Evolutionary conservation across 2,888 invertebrate genomes (phyloP), one percentile per base, ranked within the genome.

Genomic region (Drosophila peninsularis): DNA sequence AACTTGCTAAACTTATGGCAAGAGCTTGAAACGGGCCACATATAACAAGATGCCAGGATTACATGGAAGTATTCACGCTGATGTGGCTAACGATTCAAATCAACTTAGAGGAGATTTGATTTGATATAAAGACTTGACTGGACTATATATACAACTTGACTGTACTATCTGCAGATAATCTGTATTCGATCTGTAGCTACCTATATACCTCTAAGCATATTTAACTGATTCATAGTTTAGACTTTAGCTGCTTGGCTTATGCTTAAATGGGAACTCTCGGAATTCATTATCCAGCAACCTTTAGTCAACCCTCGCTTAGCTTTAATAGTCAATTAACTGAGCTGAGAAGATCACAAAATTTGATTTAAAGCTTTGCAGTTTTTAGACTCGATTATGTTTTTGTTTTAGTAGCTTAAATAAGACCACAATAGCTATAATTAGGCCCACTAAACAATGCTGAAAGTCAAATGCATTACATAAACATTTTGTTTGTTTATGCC

Each of bases 401-500:
- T 17, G 13, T 13, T 32, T 32, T 13, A 0, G 4, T 19, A 19
- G 30, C 17, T 47, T 32, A 47, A 32, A 32, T 17, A 19, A 13
- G 47, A 36, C n/a, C 36, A 13, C 34, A 60, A 19, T n/a, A 30
- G 19, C n/a, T 19, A 14, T 45, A 45, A 45, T 53, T 39, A 52
- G 27, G 42, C 47, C 24, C 17, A 21, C 47, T 30, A 6, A 17
- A 52, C 27, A 34, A 60, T 34, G 34, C 34, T 5, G 13, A 36
- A 61, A 61, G 62, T 58, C 52, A 52, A 24, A 52, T 52, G 52
- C 37, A 24, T 4, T 17, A 24, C 37, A 17, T n/a, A 56, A 37
- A 58, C 19, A 55, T 54, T 54, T 37, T 13, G 47, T 32, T 30
- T 32, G 6, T 0, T 47, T 19, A 45, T 47, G 1, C 47, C 47